Evolutionary conservation across 2,113 vertebrate genomes (phyloP).

Genomic region (Calidris pygmaea): DNA sequence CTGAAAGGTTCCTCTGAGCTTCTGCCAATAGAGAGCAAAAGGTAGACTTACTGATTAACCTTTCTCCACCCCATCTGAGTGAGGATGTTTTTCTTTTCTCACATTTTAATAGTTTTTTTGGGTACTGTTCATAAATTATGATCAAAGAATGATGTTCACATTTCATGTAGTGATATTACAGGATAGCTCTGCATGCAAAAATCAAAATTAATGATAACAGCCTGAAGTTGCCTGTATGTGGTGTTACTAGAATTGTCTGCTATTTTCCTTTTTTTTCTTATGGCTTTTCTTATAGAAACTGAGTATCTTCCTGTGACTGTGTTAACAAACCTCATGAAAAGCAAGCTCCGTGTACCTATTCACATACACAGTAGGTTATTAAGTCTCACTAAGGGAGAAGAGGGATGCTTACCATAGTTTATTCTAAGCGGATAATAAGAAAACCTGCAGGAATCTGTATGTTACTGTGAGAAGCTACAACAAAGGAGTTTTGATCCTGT

Average conservation of each 20-base stretch:
- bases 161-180: neutral
- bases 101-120: neutral
- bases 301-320: neutral
- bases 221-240: neutral
- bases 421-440: neutral
- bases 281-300: neutral
- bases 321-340: neutral
- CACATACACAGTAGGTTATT: neutral
- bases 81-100: neutral
- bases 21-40: neutral
- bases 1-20: neutral
- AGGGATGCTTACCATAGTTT: neutral
- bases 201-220: neutral
- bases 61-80: neutral
- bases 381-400: neutral
- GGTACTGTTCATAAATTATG: neutral
- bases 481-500: neutral
- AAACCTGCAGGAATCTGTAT: neutral
- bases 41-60: neutral
- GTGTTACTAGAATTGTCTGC: neutral
- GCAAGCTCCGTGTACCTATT: neutral
- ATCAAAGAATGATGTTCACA: neutral
- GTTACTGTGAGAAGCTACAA: neutral
- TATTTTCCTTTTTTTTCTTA: neutral
- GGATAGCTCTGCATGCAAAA: neutral